phyloP scores from a whole-genome alignment of 2,113 vertebrate genomes.

The Macquaria australasica region DNA sequence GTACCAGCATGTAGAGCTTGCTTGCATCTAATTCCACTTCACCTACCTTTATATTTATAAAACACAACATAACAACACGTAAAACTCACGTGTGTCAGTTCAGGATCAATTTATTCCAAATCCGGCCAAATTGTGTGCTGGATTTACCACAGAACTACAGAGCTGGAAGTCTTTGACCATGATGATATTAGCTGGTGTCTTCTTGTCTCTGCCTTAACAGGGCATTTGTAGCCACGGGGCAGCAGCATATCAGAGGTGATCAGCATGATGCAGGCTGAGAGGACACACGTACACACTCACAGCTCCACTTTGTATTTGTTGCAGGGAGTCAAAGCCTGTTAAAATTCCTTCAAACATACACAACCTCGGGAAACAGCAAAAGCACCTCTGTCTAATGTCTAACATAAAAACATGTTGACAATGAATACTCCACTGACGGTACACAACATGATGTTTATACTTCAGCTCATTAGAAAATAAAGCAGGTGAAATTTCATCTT shows the following conservation, averaged over 20 bases:
- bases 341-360: conserved; percentile 13
- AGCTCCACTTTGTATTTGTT: conserved; percentile 46
- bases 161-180: conserved; percentile 50
- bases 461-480: not conserved
- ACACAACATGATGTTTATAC: not conserved
- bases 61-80: not conserved
- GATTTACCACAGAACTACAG: conserved; percentile 12
- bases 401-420: not conserved
- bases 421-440: not conserved
- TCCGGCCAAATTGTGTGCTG: not conserved
- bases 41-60: not conserved
- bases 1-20: not conserved
- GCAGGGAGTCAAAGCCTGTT: conserved; percentile 42
- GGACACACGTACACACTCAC: conserved; percentile 38
- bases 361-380: conserved; percentile 17
- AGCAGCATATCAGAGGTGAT: conserved; percentile 78
- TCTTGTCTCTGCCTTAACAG: conserved; percentile 69
- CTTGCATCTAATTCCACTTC: not conserved
- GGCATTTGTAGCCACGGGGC: conserved; percentile 75
- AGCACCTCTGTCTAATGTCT: not conserved
- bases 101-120: not conserved
- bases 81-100: not conserved
- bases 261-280: conserved; percentile 70
- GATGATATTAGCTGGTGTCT: conserved; percentile 66
- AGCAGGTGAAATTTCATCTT: not conserved